These are phyloP conservation scores for Eretmochelys imbricata DNA, from an alignment of 2,113 vertebrate species.

Conservation along the genomic window DNA sequence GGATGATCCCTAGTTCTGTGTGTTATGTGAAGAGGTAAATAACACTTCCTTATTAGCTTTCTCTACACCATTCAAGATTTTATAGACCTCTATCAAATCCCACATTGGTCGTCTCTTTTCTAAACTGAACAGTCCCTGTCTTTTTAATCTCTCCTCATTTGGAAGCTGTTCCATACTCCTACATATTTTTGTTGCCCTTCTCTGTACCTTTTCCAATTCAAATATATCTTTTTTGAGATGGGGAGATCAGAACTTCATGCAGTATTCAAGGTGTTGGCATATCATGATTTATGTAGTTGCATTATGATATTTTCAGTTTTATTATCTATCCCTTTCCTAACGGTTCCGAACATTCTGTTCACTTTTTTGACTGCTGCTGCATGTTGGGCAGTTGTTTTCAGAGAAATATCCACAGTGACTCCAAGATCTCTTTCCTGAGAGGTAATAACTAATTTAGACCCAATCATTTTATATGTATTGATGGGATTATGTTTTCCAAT, in stretches of 20 bases:
- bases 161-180: neutral
- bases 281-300: neutral
- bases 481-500: neutral
- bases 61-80: neutral
- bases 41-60: neutral
- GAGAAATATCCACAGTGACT: neutral
- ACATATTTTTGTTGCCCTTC: neutral
- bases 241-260: neutral
- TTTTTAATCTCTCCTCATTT: neutral
- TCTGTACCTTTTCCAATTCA: neutral
- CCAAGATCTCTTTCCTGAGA: neutral
- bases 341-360: neutral
- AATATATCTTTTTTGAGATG: neutral
- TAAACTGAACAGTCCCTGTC: neutral
- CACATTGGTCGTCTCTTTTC: neutral
- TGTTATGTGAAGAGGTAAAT: too few species aligned
- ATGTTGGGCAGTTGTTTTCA: neutral
- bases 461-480: neutral
- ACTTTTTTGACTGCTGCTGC: neutral
- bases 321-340: neutral
- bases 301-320: neutral
- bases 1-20: neutral
- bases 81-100: neutral
- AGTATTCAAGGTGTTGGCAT: neutral
- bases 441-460: neutral